phyloP scores from a whole-genome alignment of 2,888 invertebrate genomes.

The Anthrax anthrax region DNA sequence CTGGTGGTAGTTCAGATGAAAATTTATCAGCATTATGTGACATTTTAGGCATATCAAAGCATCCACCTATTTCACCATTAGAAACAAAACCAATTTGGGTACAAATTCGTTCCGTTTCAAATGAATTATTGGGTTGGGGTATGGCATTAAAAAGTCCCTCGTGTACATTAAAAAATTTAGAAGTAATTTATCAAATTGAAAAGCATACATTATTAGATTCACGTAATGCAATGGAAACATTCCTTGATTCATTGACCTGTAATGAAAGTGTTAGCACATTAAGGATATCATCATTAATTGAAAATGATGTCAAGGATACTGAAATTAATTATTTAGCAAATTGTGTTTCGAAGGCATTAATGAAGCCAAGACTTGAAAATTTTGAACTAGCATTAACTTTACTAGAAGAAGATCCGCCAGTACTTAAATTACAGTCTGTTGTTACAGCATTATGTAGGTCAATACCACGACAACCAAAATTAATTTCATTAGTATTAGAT shows the following conservation, averaged over 20 bases:
- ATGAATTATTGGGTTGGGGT: slow-evolving; percentile 39
- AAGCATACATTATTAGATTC: slow-evolving; percentile 27
- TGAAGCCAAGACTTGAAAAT: slow-evolving; percentile 37
- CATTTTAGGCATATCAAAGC: slow-evolving; percentile 35
- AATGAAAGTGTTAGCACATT: slow-evolving; percentile 40
- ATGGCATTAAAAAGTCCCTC: slow-evolving; percentile 36
- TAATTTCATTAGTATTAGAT: slow-evolving; percentile 39
- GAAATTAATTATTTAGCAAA: slow-evolving; percentile 37
- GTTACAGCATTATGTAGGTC: slow-evolving; percentile 37
- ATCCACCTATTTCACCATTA: slow-evolving; percentile 32
- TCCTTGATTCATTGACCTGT: slow-evolving; percentile 36
- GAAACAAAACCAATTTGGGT: slow-evolving; percentile 24
- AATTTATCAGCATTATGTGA: slow-evolving; percentile 40
- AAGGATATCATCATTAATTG: slow-evolving; percentile 37
- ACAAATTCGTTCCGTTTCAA: slow-evolving; percentile 34
- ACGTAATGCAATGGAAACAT: slow-evolving; percentile 33
- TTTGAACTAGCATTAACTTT: slow-evolving; percentile 40
- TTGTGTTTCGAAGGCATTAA: slow-evolving; percentile 34
- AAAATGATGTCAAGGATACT: slow-evolving; percentile 38
- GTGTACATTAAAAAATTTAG: slow-evolving; percentile 37
- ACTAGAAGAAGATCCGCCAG: slow-evolving; percentile 38
- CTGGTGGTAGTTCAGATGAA: slow-evolving; percentile 39
- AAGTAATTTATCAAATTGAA: slow-evolving; percentile 37
- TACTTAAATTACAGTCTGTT: slow-evolving; percentile 37
- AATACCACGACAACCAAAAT: slow-evolving; percentile 23